A percentile compares a stretch with the other conserved stretches of the same genome.
Conservation (phyloP, 2,888 invertebrate species). For the Bellardia bayeri region DNA sequence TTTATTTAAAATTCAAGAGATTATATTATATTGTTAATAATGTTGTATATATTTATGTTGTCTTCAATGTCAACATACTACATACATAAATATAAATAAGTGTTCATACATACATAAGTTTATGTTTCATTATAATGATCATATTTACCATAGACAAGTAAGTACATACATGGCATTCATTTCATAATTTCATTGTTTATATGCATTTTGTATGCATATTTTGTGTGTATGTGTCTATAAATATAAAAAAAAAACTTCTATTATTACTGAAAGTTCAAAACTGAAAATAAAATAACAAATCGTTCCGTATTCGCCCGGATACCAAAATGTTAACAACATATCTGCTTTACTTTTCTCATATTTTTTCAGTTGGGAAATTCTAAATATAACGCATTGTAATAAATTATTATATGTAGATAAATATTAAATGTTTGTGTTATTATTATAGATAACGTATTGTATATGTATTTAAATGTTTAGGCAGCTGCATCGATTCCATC, state of each 20-base stretch:
- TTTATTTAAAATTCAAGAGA: conserved; percentile 64
- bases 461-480: conserved; percentile 60
- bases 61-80: conserved; percentile 48
- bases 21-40: conserved; percentile 33
- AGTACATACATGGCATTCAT: conserved; percentile 12
- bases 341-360: conserved; percentile 7
- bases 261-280: conserved; percentile 12
- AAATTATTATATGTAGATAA: conserved; percentile 50
- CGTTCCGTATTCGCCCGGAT: background rate
- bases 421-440: conserved; percentile 30
- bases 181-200: background rate
- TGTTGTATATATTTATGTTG: conserved; percentile 20
- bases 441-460: conserved; percentile 33
- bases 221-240: background rate
- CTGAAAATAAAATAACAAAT: conserved; percentile 14
- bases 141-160: background rate
- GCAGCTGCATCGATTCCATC: conserved; percentile 77
- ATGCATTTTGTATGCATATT: background rate
- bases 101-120: conserved; percentile 42
- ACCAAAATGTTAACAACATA: conserved; percentile 10
- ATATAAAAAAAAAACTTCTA: conserved; percentile 6
- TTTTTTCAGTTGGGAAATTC: conserved; percentile 11
- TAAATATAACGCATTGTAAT: conserved; percentile 56
- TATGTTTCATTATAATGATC: conserved; percentile 33
- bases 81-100: conserved; percentile 31